Percentiles rank a stretch among this genome's conserved stretches.
These are phyloP conservation scores for Scolanthus callimorphus DNA, from an alignment of 92 coral and sea anemone species.

Conservation along the genomic window DNA sequence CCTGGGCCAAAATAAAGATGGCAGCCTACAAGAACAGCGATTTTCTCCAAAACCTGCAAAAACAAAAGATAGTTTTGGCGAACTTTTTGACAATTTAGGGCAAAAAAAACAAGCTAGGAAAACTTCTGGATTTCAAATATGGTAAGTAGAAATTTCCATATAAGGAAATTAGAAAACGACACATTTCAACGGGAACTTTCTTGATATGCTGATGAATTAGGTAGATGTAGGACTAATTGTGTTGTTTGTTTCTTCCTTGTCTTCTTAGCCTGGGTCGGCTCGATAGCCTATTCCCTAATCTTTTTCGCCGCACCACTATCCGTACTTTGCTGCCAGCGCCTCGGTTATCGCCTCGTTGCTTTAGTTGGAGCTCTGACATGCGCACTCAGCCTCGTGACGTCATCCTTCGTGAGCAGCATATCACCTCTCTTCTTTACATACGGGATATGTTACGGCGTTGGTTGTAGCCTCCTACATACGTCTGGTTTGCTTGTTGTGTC, in stretches of 20 bases:
- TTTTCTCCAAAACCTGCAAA: too few relatives aligned
- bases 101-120: too few relatives aligned
- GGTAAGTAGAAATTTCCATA: too few relatives aligned
- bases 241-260: background rate
- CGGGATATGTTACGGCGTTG: conserved; percentile 53
- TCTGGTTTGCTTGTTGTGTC: conserved; percentile 35
- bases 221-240: too few relatives aligned
- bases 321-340: conserved; percentile 28
- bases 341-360: conserved; percentile 48
- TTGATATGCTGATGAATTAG: too few relatives aligned
- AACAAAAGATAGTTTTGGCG: too few relatives aligned
- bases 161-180: too few relatives aligned
- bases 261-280: conserved; percentile 55
- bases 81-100: too few relatives aligned
- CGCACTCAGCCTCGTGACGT: conserved; percentile 33
- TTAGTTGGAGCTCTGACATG: conserved; percentile 39
- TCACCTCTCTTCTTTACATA: conserved; percentile 33
- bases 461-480: conserved; percentile 40
- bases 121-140: too few relatives aligned
- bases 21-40: too few relatives aligned
- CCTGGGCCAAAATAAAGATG: too few relatives aligned
- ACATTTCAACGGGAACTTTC: too few relatives aligned
- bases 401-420: conserved; percentile 42
- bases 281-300: conserved; percentile 41
- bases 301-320: conserved; percentile 48